phyloP scores from a whole-genome alignment of 2,888 invertebrate genomes.

The Campoletis raptor region DNA sequence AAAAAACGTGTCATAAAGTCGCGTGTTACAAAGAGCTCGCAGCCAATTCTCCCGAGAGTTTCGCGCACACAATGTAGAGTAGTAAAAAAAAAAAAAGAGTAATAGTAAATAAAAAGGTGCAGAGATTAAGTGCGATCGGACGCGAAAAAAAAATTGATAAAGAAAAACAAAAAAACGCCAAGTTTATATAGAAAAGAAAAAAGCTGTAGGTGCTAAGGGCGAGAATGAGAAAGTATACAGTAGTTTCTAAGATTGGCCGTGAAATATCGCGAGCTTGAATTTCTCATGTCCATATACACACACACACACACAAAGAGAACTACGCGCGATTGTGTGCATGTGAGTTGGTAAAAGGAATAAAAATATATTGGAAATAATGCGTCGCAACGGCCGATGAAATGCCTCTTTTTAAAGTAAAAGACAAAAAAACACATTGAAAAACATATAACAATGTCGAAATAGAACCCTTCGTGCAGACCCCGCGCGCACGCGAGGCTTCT shows the following conservation, averaged over 20 bases:
- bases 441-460: conserved; percentile 35
- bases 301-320: conserved; percentile 13
- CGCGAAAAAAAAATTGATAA: conserved; percentile 9
- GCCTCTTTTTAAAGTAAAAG: conserved; percentile 51
- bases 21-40: conserved; percentile 58
- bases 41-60: conserved; percentile 63
- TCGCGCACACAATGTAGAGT: conserved; percentile 59
- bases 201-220: conserved; percentile 30
- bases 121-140: not conserved
- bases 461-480: not conserved
- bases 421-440: conserved; percentile 19
- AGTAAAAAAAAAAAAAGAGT: conserved; percentile 27
- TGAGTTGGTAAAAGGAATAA: conserved; percentile 61
- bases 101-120: not conserved
- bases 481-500: not conserved
- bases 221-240: conserved; percentile 52
- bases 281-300: conserved; percentile 33
- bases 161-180: conserved; percentile 11
- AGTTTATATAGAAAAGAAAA: conserved; percentile 56
- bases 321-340: conserved; percentile 57
- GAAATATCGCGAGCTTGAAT: conserved; percentile 35
- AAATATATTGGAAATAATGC: conserved; percentile 36
- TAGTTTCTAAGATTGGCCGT: conserved; percentile 53
- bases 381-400: conserved; percentile 27
- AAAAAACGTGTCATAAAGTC: conserved; percentile 50